Percentiles rank a stretch among this genome's conserved stretches.
phyloP scores from a whole-genome alignment of 2,888 invertebrate species.

The Lasioglossum vierecki region DNA sequence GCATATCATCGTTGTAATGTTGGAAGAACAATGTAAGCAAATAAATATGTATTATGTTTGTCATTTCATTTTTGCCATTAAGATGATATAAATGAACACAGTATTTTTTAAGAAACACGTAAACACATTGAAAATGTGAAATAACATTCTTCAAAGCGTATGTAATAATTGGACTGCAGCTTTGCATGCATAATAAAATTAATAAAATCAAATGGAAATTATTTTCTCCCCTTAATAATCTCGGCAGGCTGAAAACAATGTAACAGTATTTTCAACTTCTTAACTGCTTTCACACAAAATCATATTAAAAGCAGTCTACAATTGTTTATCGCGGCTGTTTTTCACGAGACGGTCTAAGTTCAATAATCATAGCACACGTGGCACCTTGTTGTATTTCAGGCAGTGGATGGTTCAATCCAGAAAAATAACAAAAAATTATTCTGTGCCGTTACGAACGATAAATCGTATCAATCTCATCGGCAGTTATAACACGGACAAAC shows the following conservation, averaged over 20 bases:
- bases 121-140: no score
- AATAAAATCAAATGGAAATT: background rate
- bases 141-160: background rate
- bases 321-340: background rate
- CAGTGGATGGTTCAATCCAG: no score
- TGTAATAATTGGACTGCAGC: background rate
- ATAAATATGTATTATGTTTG: no score
- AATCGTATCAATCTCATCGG: background rate
- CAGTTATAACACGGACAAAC: background rate
- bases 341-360: background rate
- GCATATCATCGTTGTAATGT: no score
- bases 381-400: background rate
- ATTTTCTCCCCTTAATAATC: background rate
- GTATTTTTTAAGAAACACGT: no score
- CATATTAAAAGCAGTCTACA: background rate
- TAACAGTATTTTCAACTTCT: background rate
- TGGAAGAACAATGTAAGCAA: no score
- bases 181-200: background rate
- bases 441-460: background rate
- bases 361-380: background rate
- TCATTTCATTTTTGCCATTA: no score
- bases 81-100: no score
- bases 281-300: background rate
- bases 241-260: background rate
- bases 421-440: background rate